Base-by-base conservation (phyloP, 2,888 invertebrate species). In the Chironomus tentans region DNA sequence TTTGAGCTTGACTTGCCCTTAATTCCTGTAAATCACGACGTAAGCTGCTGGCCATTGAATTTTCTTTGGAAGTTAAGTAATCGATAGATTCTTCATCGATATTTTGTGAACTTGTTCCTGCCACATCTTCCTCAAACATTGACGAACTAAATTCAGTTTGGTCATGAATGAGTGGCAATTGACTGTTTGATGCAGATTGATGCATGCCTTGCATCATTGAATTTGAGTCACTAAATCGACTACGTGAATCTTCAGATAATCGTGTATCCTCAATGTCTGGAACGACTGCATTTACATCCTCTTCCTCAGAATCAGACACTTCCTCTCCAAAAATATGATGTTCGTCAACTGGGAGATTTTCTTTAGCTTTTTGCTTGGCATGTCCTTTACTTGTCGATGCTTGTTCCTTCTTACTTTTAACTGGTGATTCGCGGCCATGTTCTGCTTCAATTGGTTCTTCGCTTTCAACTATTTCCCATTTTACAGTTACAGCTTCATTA, bases 261-360 rank as follows among this genome's bases (percentile, higher is more conserved):
- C 89, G 88, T 78, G 91, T 91, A 79, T 93, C 92, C 78, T 90
- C 91, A 0, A 88, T 94, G 81, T 94, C 93, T 3, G 80, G 80
- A 3, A 91, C 89, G 83, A 91, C 91, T 22, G 89, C 87, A 80
- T 84, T 88, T 77, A 92, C 92, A 79, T 95, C 95, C 76, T 92
- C 92, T 69, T 85, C 82, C 78, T 93, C 93, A 50, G 95, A 95
- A 79, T 96, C 95, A 80, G 95, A 95, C 0, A 97, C 91, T 46
- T 93, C 91, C 78, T 94, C 96, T 46, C 97, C 97, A 85, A 97
- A 97, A 81, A 96, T 94, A 79, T 95, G 95, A 79, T 91, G 91
- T 80, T 91, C 92, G 70, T 88, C 90, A 81, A 85, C 85, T 81
- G 85, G 85, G 28, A 82, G 79, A 38, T 79, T 79, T 62, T 50